phyloP scores from a whole-genome alignment of 2,888 invertebrate species.

The Didymodactylos carnosus region DNA sequence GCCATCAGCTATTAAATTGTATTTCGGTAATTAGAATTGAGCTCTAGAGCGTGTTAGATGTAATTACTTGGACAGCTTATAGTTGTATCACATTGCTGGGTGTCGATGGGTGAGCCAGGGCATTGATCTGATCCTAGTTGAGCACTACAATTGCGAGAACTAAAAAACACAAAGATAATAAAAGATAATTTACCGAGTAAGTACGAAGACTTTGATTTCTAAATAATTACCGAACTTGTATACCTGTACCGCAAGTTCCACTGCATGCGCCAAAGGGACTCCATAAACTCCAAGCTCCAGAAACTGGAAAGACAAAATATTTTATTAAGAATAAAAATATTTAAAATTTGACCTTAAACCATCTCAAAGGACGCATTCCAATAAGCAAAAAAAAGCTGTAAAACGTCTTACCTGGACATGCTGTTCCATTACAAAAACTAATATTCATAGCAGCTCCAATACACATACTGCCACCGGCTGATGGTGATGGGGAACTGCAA shows the following conservation, averaged over 20 bases:
- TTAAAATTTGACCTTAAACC: not conserved
- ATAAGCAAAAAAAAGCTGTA: too few species aligned
- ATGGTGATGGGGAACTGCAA: not conserved
- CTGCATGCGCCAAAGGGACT: constrained; percentile 20
- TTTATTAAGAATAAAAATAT: not conserved
- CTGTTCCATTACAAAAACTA: not conserved
- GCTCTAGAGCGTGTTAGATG: too few species aligned
- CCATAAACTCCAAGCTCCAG: constrained; percentile 39
- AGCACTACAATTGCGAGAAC: not conserved
- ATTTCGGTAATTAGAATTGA: too few species aligned
- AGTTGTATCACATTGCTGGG: constrained; percentile 22
- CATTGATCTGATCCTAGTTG: not conserved
- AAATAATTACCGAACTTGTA: not conserved
- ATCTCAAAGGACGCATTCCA: too few species aligned
- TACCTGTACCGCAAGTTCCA: not conserved
- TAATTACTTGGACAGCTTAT: constrained; percentile 21
- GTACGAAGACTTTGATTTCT: too few species aligned
- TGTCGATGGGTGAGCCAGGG: constrained; percentile 17
- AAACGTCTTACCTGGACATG: not conserved
- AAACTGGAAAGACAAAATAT: constrained; percentile 18
- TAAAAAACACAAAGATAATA: not conserved
- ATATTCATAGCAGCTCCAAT: not conserved
- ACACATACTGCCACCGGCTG: not conserved
- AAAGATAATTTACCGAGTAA: too few species aligned
- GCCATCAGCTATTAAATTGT: constrained; percentile 8